Evolutionary conservation across 2,888 invertebrate genomes (phyloP), one percentile per base, ranked within the genome.

Genomic region (Kryphioiulus occultus): DNA sequence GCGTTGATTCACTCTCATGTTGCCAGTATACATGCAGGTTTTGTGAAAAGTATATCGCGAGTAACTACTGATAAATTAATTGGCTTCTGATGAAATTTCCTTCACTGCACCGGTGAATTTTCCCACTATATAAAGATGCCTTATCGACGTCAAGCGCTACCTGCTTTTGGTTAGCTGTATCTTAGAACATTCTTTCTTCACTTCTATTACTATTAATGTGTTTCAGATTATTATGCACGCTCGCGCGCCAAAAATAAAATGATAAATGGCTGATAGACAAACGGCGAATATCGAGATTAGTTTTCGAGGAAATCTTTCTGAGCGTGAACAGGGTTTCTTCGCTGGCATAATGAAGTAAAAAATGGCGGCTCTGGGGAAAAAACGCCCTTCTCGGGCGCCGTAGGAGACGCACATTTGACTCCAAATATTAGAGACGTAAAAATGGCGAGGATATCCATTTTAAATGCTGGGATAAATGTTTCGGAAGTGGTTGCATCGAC

Each of bases 231-330:
- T 30, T 78, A 78, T 78, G 78, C 78, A 78, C 78, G 78, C 78
- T 10, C 22, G 78, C 78, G 22, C 78, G 30, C 78, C 78, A 78
- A 78, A 78, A 78, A 78, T 78, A 78, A 78, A 30, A 78, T 78
- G 78, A 78, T 78, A 30, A 78, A 78, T 78, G 78, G 26, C 78
- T 78, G 78, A 78, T 78, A 78, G 78, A 78, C 78, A 78, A 78
- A 78, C 78, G 22, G 78, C 78, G 78, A 78, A 78, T 78, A 78
- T 78, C 78, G 78, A 30, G 78, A 78, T 78, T 78, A 78, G 78
- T 78, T 78, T 78, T 78, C 78, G 78, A 12, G 78, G 78, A 78
- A 78, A 78, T 78, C 78, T 78, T 78, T 78, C 78, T 78, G 78
- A 78, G 78, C 78, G 78, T 78, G 78, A 78, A 78, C 26, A 30